Evolutionary conservation across 2,113 vertebrate species (phyloP).

Genomic region (Saccopteryx bilineata): DNA sequence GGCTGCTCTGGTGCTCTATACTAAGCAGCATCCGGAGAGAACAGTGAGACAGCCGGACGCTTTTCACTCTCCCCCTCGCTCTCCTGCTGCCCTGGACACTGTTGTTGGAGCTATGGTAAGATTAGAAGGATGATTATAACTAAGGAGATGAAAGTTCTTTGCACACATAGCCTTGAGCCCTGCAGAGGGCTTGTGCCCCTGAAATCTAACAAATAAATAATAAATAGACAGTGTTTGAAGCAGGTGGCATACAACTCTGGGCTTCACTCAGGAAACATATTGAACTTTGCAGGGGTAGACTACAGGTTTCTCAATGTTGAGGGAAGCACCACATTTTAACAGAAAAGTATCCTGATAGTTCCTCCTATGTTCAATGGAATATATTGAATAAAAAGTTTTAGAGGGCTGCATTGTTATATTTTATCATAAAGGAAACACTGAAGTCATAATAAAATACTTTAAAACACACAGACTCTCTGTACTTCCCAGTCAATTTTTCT

Average conservation of each 20-base stretch:
- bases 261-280: neutral
- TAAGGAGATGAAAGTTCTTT: neutral
- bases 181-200: neutral
- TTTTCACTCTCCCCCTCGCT: neutral
- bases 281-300: neutral
- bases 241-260: neutral
- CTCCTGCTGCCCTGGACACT: neutral
- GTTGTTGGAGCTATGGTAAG: neutral
- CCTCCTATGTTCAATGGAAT: neutral
- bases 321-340: neutral
- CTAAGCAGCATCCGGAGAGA: neutral
- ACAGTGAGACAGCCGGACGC: fast-evolving
- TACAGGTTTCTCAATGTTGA: neutral
- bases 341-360: neutral
- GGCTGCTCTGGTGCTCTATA: neutral
- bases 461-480: neutral
- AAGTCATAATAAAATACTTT: conserved; percentile 40
- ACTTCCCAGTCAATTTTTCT: neutral
- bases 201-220: conserved; percentile 43
- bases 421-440: neutral
- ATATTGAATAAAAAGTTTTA: neutral
- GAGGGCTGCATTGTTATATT: neutral
- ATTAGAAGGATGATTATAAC: neutral
- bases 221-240: neutral
- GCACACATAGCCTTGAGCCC: neutral